Base-by-base conservation (phyloP, 2,113 vertebrate genomes). In the Dipodomys ordii region DNA sequence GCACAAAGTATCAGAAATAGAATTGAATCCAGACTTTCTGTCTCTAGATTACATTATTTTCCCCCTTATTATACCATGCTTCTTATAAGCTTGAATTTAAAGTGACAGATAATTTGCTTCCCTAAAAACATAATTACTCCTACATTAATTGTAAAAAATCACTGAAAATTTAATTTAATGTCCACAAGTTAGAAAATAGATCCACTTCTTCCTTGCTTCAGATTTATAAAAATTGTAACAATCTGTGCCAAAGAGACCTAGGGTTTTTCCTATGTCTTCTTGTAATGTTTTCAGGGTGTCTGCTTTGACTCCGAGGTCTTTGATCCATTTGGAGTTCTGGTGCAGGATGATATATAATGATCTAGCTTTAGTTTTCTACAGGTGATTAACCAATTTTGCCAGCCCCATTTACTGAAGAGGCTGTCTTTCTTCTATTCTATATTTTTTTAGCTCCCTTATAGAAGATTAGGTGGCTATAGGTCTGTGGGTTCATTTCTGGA, bases 61-160 rank as follows among this genome's bases (percentile, higher is more conserved):
- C 27, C 22, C 20, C 18, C 19, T 20, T 22, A 6, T 65, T 85
- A 80, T 86, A 81, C 25, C 53, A 7, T 90, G 71, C 76, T 86
- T 20, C 20, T 86, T 64, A 64, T 76, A 81, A 76, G 11, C 81
- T 92, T 80, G 20, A 89, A 81, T 92, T 86, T 27, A 76, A 92
- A 85, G 65, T 68, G 28, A 88, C 3, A 25, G 27, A 81, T 90
- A 87, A 22, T 3, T 3, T 16, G 35, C 35, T 39, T 39, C 35
- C 35, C 35, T 88, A 71, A 77, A 89, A 95, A 69, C 62, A 64
- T 44, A 32, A 73, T 86, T 85, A 19, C 62, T 78, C 30, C 80
- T 69, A 46, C 30, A 44, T 23, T 30, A 10, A 82, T 82, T 74
- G 44, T 90, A 22, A 74, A 68, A 82, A 57, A 13, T 7, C 73